Base-by-base conservation (phyloP, 2,113 vertebrate species). In the Pelvicachromis taeniatus region DNA sequence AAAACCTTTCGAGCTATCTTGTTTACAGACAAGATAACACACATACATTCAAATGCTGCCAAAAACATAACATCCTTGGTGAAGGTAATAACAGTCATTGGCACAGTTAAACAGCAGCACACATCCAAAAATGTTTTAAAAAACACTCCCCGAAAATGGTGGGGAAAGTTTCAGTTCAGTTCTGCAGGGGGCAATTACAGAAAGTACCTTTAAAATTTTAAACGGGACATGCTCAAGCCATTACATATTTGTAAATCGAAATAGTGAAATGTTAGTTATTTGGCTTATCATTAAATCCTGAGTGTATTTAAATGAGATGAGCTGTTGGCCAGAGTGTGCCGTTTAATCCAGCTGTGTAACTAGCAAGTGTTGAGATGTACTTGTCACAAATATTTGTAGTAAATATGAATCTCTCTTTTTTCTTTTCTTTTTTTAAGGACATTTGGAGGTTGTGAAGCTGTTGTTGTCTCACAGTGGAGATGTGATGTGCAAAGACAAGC, bases 391-490 rank as follows among this genome's bases (percentile, higher is more conserved):
- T 70, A 48, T 23, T 33, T 85, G 6, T 7, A 14, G n/a, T 86
- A 42, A 80, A 83, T 48, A 7, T 85, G 5, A 13, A 17, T 16
- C 54, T 87, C 13, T 83, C 4, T 6, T 63, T 17, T 59, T 16
- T 59, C 7, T 0, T 85, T 53, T 84, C 26, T 68, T 50, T 50
- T 29, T 48, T 59, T 59, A 94, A 99, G 98, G 98, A 73, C 97
- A 98, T 91, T 84, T 98, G 95, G 98, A 98, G 59, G 96, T 98
- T n/a, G 92, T 99, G 88, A 99, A 98, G 96, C 96, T 98, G 94
- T 95, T 99, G 91, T 93, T 97, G 84, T 97, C 97, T 4, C 95
- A 97, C 3, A 96, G 97, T 19, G 97, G 97, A 3, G 97, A 98
- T 3, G 96, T 97, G 13, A 94, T 91, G 79, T 98, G 97, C 87